Base-by-base conservation (phyloP, 2,113 vertebrate species). In the Cynopterus brachyotis region DNA sequence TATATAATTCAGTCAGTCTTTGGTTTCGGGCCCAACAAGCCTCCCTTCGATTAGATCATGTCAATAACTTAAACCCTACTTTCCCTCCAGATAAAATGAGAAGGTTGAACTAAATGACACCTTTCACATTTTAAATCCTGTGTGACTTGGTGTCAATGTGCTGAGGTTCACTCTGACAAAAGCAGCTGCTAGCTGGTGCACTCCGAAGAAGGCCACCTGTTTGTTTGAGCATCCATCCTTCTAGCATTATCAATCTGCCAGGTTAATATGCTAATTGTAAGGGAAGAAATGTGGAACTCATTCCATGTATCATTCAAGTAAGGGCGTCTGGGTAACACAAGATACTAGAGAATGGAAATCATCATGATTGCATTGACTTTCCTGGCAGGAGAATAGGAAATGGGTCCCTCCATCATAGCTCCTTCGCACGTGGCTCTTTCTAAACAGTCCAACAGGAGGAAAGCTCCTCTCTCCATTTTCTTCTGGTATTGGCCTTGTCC, bases 201-300 rank as follows among this genome's bases (percentile, higher is more conserved):
- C 69, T 87, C 50, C 60, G 37, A 90, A 93, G 45, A 85, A 62
- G 12, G 59, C 84, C 84, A 81, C 20, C 96, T 45, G 28, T 89
- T 84, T 96, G 96, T 91, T 98, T 96, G 96, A 91, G 92, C 98
- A 97, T 94, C 96, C 84, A 95, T 95, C 95, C 95, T 98, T 97
- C 95, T 55, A 97, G 95, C 72, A 5, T 97, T 98, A 97, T 98
- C 98, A 98, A 75, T 96, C 96, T 98, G 95, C 82, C 86, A 97
- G 96, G 97, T 98, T 98, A 98, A 98, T 97, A 98, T 97, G 98
- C 97, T 98, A 98, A 98, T 98, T 98, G 96, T 86, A 92, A 97
- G 95, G 97, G 97, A 97, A 98, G 97, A 97, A 97, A 97, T 0
- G 75, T 98, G 97, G 97, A 98, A 98, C 98, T 98, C 98, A 98